phyloP scores from a whole-genome alignment of 2,888 invertebrate genomes.

The Caenorhabditis wallacei region DNA sequence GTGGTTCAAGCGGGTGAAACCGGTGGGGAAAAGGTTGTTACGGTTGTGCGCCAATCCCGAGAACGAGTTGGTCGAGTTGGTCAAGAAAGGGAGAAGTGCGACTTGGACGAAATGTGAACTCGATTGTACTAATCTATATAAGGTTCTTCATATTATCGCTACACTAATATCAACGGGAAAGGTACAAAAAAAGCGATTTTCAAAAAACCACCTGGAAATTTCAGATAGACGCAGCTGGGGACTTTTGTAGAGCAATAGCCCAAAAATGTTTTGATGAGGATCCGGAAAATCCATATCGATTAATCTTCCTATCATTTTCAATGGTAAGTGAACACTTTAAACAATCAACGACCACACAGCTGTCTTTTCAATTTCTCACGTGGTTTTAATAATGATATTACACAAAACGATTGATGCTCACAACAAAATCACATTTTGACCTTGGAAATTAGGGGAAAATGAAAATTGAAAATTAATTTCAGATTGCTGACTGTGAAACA shows the following conservation, averaged over 20 bases:
- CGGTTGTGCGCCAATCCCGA: constrained; percentile 13
- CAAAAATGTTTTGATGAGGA: constrained; percentile 26
- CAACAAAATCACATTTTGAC: too few relatives aligned
- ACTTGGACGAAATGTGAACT: constrained; percentile 21
- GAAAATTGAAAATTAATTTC: constrained; percentile 1
- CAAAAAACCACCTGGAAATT: too few relatives aligned
- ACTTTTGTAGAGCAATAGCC: constrained; percentile 20
- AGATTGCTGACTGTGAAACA: constrained; percentile 44
- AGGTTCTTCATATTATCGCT: constrained; percentile 9
- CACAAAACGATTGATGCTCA: constrained; percentile 6
- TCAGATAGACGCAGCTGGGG: neutral
- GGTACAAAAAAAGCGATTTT: too few relatives aligned
- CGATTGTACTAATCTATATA: constrained; percentile 2
- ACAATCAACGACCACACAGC: constrained; percentile 51
- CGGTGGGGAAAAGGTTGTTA: constrained; percentile 11
- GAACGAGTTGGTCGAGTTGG: constrained; percentile 26
- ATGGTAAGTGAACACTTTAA: constrained; percentile 57
- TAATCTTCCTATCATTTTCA: constrained; percentile 35
- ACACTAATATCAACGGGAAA: constrained; percentile 27
- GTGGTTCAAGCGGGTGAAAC: constrained; percentile 32
- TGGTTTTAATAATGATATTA: constrained; percentile 29
- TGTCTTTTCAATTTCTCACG: constrained; percentile 15
- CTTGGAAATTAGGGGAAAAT: too few relatives aligned
- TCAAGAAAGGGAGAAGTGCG: constrained; percentile 2
- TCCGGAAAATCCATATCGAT: constrained; percentile 41